Percentiles rank a stretch among this genome's conserved stretches.
phyloP scores from a whole-genome alignment of 1,140 invertebrate genomes.

The Tetranychus urticae region DNA sequence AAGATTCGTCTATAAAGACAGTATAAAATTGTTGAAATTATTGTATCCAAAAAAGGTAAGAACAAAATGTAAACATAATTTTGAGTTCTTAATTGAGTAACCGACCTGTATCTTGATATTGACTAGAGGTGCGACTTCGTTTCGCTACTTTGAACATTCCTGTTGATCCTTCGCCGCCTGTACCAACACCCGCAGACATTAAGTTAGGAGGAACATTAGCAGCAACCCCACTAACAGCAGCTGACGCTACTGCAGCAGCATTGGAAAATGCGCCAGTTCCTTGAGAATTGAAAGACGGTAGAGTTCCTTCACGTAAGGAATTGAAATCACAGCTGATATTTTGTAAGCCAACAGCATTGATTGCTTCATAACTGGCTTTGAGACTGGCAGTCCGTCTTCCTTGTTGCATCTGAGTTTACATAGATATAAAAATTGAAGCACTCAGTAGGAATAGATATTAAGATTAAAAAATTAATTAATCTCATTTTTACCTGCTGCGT shows the following conservation, averaged over 20 bases:
- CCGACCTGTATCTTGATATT: slow-evolving; percentile 2
- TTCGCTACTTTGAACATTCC: background rate
- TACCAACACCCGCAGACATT: background rate
- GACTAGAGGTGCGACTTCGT: background rate
- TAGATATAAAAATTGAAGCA: background rate
- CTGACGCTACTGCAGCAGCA: background rate
- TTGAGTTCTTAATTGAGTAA: background rate
- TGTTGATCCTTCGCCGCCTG: background rate
- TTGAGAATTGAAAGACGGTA: background rate
- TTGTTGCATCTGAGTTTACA: slow-evolving; percentile 48
- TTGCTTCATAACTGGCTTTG: slow-evolving; percentile 79
- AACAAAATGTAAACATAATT: background rate
- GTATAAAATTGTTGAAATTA: too few relatives aligned
- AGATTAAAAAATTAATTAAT: background rate
- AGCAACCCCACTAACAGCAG: background rate
- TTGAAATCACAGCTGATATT: background rate
- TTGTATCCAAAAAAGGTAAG: background rate
- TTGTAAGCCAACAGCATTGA: slow-evolving; percentile 20
- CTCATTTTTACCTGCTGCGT: slow-evolving; percentile 49
- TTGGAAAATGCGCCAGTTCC: background rate
- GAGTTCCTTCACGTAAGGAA: background rate
- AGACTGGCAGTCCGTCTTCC: slow-evolving; percentile 73
- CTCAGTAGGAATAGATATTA: background rate
- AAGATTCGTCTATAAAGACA: slow-evolving; percentile 22
- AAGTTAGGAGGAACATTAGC: too few relatives aligned